Evolutionary conservation across 2,113 vertebrate species (phyloP), one percentile per base, ranked within the genome.

Genomic region (Clarias gariepinus): DNA sequence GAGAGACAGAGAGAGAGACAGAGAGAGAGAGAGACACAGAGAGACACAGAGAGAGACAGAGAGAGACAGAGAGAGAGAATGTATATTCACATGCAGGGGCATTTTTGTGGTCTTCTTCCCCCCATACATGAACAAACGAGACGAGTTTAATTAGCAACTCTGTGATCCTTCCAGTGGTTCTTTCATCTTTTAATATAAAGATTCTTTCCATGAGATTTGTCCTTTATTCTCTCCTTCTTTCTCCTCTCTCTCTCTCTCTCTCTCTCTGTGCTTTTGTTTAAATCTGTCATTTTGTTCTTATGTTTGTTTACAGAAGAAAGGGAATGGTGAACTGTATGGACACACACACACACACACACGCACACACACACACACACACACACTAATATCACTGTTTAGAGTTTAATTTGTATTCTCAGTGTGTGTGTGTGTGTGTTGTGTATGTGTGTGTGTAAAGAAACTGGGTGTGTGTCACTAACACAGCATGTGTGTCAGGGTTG

Each of bases 251-350:
- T 69, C 28, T 33, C 12, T 7, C 71, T 63, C 28, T 16, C 28
- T 68, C 12, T 69, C 28, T 33, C 12, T 33, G 1, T 30, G 30
- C 36, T 52, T 33, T 58, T 23, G 30, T 73, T 74, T 82, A 60
- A n/a, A 53, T 69, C 12, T 68, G 7, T n/a, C 74, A 61, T n/a
- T 61, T 47, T 68, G 81, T 71, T n/a, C 57, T n/a, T 73, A 33
- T 84, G 47, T 84, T 66, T 71, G 47, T 83, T 64, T 76, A 76
- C 73, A 76, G 41, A 76, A 76, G 21, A 76, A 76, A 76, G 41
- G 8, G 73, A 76, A 76, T 21, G 4, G 11, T 47, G 41, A 69
- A 3, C 73, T 52, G 19, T 76, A 9, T 9, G 23, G 11, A 28
- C n/a, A 66, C 64, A 66, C 64, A 68, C 64, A 28, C 64, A 30